phyloP scores from a whole-genome alignment of 2,797 vertebrate species.

The Coendou prehensilis region DNA sequence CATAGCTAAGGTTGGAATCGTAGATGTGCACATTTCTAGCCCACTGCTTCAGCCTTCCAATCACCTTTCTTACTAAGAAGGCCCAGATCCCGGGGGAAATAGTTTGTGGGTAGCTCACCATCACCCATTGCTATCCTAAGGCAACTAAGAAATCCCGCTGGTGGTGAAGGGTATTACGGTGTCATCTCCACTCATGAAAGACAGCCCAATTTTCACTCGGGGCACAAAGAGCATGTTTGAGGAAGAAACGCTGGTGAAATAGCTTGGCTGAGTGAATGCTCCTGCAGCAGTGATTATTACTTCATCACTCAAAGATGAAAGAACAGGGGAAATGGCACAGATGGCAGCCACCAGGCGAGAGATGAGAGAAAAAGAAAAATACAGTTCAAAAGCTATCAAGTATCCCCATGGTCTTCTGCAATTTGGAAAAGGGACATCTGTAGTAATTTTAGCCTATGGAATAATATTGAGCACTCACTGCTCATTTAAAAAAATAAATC shows the following conservation, averaged over 20 bases:
- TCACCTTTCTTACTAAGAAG: slow-evolving; percentile 61
- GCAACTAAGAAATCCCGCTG: slow-evolving; percentile 28
- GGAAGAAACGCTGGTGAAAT: slow-evolving; percentile 26
- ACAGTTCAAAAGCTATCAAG: background rate
- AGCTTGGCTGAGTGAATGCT: slow-evolving; percentile 41
- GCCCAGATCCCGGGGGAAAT: slow-evolving; percentile 33
- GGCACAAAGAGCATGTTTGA: slow-evolving; percentile 51
- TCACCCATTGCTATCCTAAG: slow-evolving; percentile 57
- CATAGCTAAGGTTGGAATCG: slow-evolving; percentile 55
- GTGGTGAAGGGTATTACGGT: background rate
- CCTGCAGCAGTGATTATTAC: slow-evolving; percentile 19
- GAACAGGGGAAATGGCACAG: slow-evolving; percentile 21
- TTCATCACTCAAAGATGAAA: slow-evolving; percentile 69
- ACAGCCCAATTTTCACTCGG: slow-evolving; percentile 49
- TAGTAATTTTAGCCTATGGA: slow-evolving; percentile 7
- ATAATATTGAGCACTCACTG: background rate
- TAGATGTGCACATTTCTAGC: slow-evolving; percentile 59
- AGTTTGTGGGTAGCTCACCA: slow-evolving; percentile 14
- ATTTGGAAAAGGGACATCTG: background rate
- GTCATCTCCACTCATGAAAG: slow-evolving; percentile 63
- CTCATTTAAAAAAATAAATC: background rate
- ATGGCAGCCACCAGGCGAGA: slow-evolving; percentile 49
- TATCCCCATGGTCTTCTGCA: background rate
- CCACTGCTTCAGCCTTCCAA: background rate
- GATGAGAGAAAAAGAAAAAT: slow-evolving; percentile 3